A percentile compares a stretch with the other conserved stretches of the same genome.
These are phyloP conservation scores for Agapostemon virescens DNA, from an alignment of 2,888 invertebrate genomes.

Conservation along the genomic window DNA sequence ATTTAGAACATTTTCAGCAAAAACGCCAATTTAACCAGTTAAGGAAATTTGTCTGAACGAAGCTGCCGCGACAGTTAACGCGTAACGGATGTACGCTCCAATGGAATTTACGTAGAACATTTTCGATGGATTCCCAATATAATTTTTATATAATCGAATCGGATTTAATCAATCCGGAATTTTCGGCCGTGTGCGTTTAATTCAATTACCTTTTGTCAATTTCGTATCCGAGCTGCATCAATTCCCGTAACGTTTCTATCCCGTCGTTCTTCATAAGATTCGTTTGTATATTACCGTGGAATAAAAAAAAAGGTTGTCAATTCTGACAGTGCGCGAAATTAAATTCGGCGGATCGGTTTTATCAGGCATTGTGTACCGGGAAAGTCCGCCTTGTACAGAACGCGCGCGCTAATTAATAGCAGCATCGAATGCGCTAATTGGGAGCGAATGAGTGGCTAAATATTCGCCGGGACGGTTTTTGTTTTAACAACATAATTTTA, in stretches of 20 bases:
- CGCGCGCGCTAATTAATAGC: constrained; percentile 13
- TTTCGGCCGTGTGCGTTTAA: background rate
- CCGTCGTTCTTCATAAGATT: constrained; percentile 6
- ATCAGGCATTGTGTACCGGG: background rate
- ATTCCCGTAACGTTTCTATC: constrained; percentile 8
- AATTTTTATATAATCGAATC: constrained; percentile 53
- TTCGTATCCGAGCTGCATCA: constrained; percentile 7
- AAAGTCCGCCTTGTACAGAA: background rate
- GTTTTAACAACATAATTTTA: background rate
- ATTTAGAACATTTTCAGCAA: no score
- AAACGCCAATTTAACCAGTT: background rate
- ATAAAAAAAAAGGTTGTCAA: background rate
- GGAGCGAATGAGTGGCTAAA: constrained; percentile 3
- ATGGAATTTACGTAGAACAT: constrained; percentile 26
- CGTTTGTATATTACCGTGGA: background rate
- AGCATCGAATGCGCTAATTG: constrained; percentile 15
- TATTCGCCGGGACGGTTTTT: constrained; percentile 10
- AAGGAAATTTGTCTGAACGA: constrained; percentile 22
- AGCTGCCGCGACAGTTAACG: constrained; percentile 37
- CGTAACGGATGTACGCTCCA: background rate
- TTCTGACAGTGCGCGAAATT: background rate
- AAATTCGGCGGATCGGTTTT: constrained; percentile 17
- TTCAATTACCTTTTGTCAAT: constrained; percentile 31
- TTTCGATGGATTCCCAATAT: constrained; percentile 36
- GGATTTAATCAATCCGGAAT: background rate